Conservation (phyloP, 2,113 vertebrate genomes). For the Pandion haliaetus region DNA sequence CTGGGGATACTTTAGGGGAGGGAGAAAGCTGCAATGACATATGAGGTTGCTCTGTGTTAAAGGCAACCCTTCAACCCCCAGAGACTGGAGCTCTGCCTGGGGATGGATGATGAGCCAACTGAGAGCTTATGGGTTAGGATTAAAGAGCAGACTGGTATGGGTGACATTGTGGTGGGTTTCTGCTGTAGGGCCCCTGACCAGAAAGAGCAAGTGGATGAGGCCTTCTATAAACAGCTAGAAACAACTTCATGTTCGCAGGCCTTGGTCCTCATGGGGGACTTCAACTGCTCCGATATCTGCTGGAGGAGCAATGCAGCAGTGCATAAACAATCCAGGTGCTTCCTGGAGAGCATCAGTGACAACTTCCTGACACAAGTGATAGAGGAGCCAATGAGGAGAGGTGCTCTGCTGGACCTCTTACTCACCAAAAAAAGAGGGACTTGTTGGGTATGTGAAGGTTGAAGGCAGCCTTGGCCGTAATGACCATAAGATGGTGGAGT, state of each 20-base stretch:
- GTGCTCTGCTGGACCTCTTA: background rate
- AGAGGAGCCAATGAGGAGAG: background rate
- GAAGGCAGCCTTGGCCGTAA: background rate
- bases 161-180: background rate
- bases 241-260: background rate
- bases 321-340: background rate
- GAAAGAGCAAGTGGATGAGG: background rate
- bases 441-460: background rate
- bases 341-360: background rate
- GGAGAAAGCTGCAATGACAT: background rate
- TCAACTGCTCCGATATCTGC: fast-evolving
- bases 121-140: background rate
- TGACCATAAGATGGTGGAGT: background rate
- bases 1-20: background rate
- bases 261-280: background rate
- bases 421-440: background rate
- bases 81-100: background rate
- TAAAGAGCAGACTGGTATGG: background rate
- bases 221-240: background rate
- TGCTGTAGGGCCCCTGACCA: background rate
- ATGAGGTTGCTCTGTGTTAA: background rate
- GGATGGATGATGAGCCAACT: background rate
- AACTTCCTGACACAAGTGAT: background rate
- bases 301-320: background rate
- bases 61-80: background rate